Percentiles rank a stretch among this genome's conserved stretches.
These are phyloP conservation scores for Limnodromus scolopaceus DNA, from an alignment of 2,797 vertebrate species.

Conservation along the genomic window DNA sequence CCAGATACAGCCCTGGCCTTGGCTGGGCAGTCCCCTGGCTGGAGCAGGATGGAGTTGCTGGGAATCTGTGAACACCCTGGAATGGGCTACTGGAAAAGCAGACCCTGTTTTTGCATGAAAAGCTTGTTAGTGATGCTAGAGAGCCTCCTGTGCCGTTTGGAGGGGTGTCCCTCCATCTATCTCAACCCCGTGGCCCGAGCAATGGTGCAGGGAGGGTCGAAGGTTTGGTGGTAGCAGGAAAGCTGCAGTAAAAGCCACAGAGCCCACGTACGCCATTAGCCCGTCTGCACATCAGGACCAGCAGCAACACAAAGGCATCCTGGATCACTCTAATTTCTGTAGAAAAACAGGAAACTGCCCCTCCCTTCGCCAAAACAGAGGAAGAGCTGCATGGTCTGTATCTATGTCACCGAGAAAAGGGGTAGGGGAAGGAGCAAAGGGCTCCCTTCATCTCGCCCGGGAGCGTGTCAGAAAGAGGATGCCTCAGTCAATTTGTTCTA, in stretches of 20 bases:
- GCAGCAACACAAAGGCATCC: slow-evolving; percentile 4
- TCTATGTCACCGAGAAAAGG: neutral
- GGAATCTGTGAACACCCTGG: neutral
- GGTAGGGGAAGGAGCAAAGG: neutral
- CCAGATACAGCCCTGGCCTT: neutral
- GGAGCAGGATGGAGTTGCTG: neutral
- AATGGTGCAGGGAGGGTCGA: neutral
- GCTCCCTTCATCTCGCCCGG: neutral
- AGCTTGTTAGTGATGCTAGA: neutral
- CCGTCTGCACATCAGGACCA: neutral
- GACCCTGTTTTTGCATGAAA: neutral
- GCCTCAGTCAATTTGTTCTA: accelerated
- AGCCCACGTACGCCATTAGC: accelerated
- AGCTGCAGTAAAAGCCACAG: neutral
- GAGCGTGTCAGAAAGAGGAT: neutral
- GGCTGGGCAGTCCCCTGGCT: accelerated
- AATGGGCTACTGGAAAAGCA: neutral
- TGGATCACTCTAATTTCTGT: slow-evolving; percentile 14
- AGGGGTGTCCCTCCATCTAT: neutral
- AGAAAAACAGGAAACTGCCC: slow-evolving; percentile 52
- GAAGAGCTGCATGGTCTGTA: neutral
- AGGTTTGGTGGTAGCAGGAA: neutral
- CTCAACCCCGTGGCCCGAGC: accelerated
- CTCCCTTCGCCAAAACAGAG: slow-evolving; percentile 15
- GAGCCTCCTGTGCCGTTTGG: accelerated